Conservation (phyloP, 2,113 vertebrate genomes). For the Sakesphorus luctuosus region DNA sequence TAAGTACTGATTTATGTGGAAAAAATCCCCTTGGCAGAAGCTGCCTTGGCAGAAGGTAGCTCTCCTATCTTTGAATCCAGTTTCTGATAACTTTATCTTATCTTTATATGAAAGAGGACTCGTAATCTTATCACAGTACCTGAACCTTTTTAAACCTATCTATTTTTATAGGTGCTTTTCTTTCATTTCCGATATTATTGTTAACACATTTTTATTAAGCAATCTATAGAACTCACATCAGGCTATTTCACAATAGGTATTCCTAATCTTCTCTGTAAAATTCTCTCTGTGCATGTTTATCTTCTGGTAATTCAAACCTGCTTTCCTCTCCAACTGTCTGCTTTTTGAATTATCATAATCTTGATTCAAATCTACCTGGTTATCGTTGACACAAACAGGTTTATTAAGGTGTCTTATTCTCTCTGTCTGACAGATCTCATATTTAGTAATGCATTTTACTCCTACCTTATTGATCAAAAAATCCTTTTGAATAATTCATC, state of each 20-base stretch:
- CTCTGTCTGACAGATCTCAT: not conserved
- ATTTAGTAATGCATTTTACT: not conserved
- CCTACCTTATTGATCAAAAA: constrained; percentile 19
- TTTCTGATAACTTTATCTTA: not conserved
- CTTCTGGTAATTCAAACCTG: not conserved
- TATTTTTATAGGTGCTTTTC: not conserved
- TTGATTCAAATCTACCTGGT: not conserved
- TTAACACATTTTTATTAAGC: not conserved
- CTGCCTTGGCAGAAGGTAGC: not conserved
- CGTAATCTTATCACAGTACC: not conserved
- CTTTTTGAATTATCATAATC: not conserved
- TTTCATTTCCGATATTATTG: not conserved
- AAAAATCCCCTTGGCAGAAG: not conserved
- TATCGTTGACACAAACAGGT: not conserved
- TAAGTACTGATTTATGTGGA: not conserved
- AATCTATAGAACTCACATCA: not conserved
- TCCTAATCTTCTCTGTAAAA: not conserved
- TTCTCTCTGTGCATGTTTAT: not conserved
- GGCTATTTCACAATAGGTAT: not conserved
- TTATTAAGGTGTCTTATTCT: not conserved
- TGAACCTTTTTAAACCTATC: not conserved
- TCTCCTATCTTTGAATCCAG: not conserved
- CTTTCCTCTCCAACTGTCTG: not conserved
- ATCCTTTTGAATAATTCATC: not conserved
- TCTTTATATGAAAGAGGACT: not conserved